These are phyloP conservation scores for Meriones unguiculatus DNA, from an alignment of 2,113 vertebrate genomes.

Conservation along the genomic window DNA sequence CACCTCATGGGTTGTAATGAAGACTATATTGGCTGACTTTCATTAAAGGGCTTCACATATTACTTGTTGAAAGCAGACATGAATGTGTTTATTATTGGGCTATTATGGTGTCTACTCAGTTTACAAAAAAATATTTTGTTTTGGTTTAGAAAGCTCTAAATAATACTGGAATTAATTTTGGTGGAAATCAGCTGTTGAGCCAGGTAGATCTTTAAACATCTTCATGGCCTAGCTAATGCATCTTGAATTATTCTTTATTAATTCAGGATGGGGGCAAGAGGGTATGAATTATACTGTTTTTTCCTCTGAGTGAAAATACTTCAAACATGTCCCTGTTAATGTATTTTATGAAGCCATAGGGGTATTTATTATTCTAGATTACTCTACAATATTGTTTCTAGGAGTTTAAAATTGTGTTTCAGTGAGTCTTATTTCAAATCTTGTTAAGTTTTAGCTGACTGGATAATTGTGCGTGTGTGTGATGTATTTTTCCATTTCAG, in stretches of 20 bases:
- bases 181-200: not conserved
- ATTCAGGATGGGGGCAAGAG: not conserved
- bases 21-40: not conserved
- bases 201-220: not conserved
- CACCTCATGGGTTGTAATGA: conserved; percentile 10
- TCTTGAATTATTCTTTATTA: conserved; percentile 58
- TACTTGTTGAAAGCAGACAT: not conserved
- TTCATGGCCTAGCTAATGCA: not conserved
- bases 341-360: not conserved
- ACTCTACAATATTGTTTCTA: conserved; percentile 33
- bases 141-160: not conserved
- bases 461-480: conserved; percentile 6
- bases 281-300: not conserved
- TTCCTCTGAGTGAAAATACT: not conserved
- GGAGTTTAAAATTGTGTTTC: conserved; percentile 48
- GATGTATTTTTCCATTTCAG: conserved; percentile 32
- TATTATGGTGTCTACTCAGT: not conserved
- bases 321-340: not conserved
- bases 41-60: not conserved
- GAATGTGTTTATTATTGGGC: conserved; percentile 13
- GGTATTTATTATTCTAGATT: conserved; percentile 42
- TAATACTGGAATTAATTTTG: conserved; percentile 38
- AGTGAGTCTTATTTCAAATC: conserved; percentile 51
- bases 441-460: conserved; percentile 56
- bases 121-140: not conserved